Base-by-base conservation (phyloP, 2,888 invertebrate species). In the Melanotus villosus region DNA sequence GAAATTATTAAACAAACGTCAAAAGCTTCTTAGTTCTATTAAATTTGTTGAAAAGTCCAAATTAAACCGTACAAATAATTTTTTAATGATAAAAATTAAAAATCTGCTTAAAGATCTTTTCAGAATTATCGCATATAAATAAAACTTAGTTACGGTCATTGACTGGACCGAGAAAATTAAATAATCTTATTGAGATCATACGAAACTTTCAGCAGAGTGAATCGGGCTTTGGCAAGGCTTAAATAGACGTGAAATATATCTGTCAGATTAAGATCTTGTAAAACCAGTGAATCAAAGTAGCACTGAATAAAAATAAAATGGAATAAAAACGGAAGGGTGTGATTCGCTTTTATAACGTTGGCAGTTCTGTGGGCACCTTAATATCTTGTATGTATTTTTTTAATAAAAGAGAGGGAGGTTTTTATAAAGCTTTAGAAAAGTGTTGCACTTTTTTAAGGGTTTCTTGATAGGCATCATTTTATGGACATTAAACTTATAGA, bases 221-320 rank as follows among this genome's bases (percentile, higher is more conserved):
- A 71, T 2, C 32, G 7, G 18, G 23, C 57, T 63, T 71, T 34
- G 45, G 5, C 32, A 69, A 63, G 18, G 54, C 52, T 52, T 58
- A 68, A 73, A 73, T 72, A 75, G 74, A 75, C 73, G 73, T 74
- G 73, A 77, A 77, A 76, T 76, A 76, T 74, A 77, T 76, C 76
- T 76, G 77, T 76, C 77, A 76, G 77, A 77, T 77, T 77, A 77
- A 72, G 68, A 72, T 69, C 70, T 74, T 74, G 74, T 74, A 71
- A 69, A 72, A 70, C 72, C 72, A 69, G 68, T 72, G 73, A 70
- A 76, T 77, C 75, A 73, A 65, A 73, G 65, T 57, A 64, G 60
- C 41, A 36, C 56, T 71, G 72, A 71, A 74, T 70, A 50, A 65
- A 56, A 63, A 58, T 67, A 67, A 66, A 67, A 62, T 63, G 30